Percentiles rank a stretch among this genome's conserved stretches.
Evolutionary conservation across 2,113 vertebrate species (phyloP).

Genomic region (Oryzias melastigma): DNA sequence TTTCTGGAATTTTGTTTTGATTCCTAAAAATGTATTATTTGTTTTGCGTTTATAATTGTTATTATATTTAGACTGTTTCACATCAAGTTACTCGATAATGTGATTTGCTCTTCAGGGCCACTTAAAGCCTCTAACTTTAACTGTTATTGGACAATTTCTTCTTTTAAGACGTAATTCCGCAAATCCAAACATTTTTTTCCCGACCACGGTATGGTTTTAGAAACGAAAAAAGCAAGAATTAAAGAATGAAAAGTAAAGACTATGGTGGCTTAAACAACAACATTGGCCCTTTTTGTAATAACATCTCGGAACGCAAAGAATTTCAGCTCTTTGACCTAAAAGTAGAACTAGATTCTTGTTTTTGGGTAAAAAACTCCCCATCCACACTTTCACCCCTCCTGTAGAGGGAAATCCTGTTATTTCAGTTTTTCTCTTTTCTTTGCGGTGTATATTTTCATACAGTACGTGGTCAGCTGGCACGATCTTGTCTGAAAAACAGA

Average conservation of each 20-base stretch:
- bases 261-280: conserved; percentile 16
- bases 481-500: conserved; percentile 38
- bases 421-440: conserved; percentile 23
- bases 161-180: too few relatives aligned
- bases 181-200: too few relatives aligned
- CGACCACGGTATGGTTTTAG: neutral
- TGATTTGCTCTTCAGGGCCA: too few relatives aligned
- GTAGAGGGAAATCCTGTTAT: conserved; percentile 49
- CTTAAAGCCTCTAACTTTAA: conserved; percentile 7
- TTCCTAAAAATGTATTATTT: too few relatives aligned
- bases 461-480: conserved; percentile 34
- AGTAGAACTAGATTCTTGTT: conserved; percentile 30
- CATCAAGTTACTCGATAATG: too few relatives aligned
- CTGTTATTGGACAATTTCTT: too few relatives aligned
- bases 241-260: conserved; percentile 19
- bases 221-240: conserved; percentile 9
- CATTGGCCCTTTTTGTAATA: neutral
- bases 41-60: too few relatives aligned
- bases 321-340: conserved; percentile 21
- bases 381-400: conserved; percentile 22
- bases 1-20: too few relatives aligned
- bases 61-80: too few relatives aligned
- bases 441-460: conserved; percentile 41
- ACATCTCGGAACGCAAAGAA: conserved; percentile 7
- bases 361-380: conserved; percentile 16